Base-by-base conservation (phyloP, 2,888 invertebrate genomes). In the Ctena decussata region DNA sequence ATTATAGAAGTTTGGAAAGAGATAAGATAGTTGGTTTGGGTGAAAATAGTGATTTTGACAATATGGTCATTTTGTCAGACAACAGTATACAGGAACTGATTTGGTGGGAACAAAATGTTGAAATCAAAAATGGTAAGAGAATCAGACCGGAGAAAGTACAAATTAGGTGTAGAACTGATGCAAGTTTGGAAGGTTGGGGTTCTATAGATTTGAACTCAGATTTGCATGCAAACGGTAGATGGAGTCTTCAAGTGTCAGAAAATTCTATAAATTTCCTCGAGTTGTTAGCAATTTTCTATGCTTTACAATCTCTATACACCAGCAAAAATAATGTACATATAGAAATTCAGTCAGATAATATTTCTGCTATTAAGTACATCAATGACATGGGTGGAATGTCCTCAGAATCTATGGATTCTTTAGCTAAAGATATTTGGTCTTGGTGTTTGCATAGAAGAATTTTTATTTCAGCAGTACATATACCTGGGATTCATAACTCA, bases 31-130 rank as follows among this genome's bases (percentile, higher is more conserved):
- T 15, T 37, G 8, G 70, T 1, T 37, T 24, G n/a, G 5, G 6
- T 24, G n/a, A 37, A 65, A n/a, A n/a, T n/a, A n/a, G n/a, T 65
- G 35, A 84, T 69, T 84, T 80, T 84, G 80, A 84, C 77, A 80
- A 65, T 12, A 35, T 5, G 12, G 32, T 85, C 35, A 27, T 35
- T 2, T 73, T 84, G n/a, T 80, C 84, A 12, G 21, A 32, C 2
- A 41, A 44, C 0, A 69, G 77, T 41, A 73, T 46, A 27, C 0
- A 15, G 6, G 70, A 82, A 37, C 30, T 82, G 11, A 39, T 32
- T 8, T 82, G 82, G 82, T 82, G 82, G 84, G 6, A 30, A 30
- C 18, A 46, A 3, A 84, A 80, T 69, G 39, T 84, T 21, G 11
- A 15, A 18, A 27, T 15, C 8, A 84, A 53, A 80, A 82, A 75